Evolutionary conservation across 1,140 invertebrate species (phyloP).

Genomic region (Drosophila triauraria): DNA sequence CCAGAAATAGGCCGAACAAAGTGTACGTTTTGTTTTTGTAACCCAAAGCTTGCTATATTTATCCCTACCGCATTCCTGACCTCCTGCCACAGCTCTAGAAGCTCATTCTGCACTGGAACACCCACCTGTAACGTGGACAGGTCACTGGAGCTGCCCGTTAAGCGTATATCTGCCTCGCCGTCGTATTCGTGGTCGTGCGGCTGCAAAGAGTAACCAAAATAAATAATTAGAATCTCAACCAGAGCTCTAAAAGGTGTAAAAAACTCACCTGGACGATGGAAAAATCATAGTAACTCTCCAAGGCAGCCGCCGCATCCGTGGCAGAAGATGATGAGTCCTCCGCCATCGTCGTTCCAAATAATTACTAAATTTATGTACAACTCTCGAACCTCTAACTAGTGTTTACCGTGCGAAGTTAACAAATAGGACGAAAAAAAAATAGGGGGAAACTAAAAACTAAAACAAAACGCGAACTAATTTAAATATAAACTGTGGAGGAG

Average conservation of each 20-base stretch:
- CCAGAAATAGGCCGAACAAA: no score
- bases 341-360: constrained; percentile 41
- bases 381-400: constrained; percentile 23
- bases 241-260: background rate
- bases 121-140: constrained; percentile 50
- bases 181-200: constrained; percentile 51
- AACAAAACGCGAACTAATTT: constrained; percentile 7
- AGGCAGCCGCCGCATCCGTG: constrained; percentile 28
- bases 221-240: background rate
- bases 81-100: no score
- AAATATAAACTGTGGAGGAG: constrained; percentile 23
- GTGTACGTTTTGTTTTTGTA: no score
- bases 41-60: no score
- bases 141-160: constrained; percentile 48
- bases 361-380: constrained; percentile 9
- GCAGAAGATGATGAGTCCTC: constrained; percentile 22
- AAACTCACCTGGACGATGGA: constrained; percentile 41
- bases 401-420: constrained; percentile 9
- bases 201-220: constrained; percentile 6
- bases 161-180: constrained; percentile 35
- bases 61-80: no score
- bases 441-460: constrained; percentile 9
- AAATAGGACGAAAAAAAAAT: constrained; percentile 18
- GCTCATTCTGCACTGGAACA: background rate
- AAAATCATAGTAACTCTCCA: constrained; percentile 37